Base-by-base conservation (phyloP, 2,113 vertebrate species). In the Psilopogon haemacephalus region DNA sequence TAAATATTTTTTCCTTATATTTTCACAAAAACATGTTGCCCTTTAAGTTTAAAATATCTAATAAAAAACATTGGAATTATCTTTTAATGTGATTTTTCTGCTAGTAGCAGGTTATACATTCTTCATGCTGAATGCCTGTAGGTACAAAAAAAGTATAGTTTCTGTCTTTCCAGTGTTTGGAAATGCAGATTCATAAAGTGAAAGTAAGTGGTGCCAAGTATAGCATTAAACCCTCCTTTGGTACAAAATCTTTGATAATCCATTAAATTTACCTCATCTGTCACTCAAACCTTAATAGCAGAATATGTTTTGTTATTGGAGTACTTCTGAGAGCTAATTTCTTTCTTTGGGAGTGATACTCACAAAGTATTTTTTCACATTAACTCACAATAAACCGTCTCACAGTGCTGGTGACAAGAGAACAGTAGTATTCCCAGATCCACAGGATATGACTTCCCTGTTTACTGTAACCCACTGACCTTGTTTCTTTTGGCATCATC, bases 1-100 rank as follows among this genome's bases (percentile, higher is more conserved):
- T 85, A 79, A 95, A 84, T 96, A 97, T 95, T 97, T 92, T 95
- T 48, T 63, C 33, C 38, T 23, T 50, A 27, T 52, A n/a, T 58
- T 64, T 84, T 52, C 72, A 14, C 17, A 65, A 78, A 71, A 30
- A 16, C 63, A 37, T 32, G 3, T 74, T 56, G 32, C 50, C 20
- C 32, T 40, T 70, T 81, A 33, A 15, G 5, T 58, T 56, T 32
- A 58, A n/a, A 81, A 74, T 56, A 5, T 35, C 35, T 40, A 65
- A 19, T 28, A 69, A 38, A 76, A 76, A 82, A 4, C 19, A 28
- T 69, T 33, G 27, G 20, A 56, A 28, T 37, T n/a, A 52, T 64
- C 23, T 42, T 18, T 69, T 58, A 44, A 58, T 20, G 58, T 70
- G 15, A 33, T 69, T 63, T 56, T 86, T 70, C 50, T 56, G 27